Base-by-base conservation (phyloP, 2,113 vertebrate genomes). In the Neodontobutis hainanensis region DNA sequence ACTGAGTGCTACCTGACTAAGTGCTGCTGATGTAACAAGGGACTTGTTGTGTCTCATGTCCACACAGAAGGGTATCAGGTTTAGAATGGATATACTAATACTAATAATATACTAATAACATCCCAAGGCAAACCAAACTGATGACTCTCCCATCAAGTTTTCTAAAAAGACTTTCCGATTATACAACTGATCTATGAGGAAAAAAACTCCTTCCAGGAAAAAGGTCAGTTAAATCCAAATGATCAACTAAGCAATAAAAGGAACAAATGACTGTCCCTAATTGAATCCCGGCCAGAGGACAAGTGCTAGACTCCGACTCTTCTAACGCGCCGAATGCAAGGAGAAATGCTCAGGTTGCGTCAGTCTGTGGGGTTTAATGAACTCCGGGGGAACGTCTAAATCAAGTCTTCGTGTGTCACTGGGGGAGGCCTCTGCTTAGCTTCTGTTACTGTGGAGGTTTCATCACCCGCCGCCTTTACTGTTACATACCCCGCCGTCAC, bases 321-420 rank as follows among this genome's bases (percentile, higher is more conserved):
- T 60, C 15, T 65, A 62, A 59, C 57, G 27, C 53, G 61, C 67
- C 67, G 68, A 66, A 73, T 35, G 14, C 72, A 73, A 70, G 48
- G 75, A 86, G 73, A 57, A 77, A 80, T 68, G 16, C 89, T 49
- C 72, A 56, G 85, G 88, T 88, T 85, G 88, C 91, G 56, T 78
- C 77, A 80, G 71, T 77, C 89, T 80, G 74, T 70, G 59, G 79
- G 73, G 46, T 53, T 71, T 84, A 77, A 87, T 81, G 80, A 83
- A 84, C 86, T 83, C 77, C 8, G 59, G 80, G 78, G 52, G 78
- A 71, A 66, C 44, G 44, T 68, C 78, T 82, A 80, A 78, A 86
- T 88, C 78, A 65, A 68, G 82, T 35, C 76, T 68, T 56, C 45
- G 27, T 77, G 34, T 44, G 58, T 75, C 70, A 66, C 84, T 44